A percentile compares a stretch with the other conserved stretches of the same genome.
Conservation (phyloP, 2,113 vertebrate genomes). For the Hypocryptadius cinnamomeus region DNA sequence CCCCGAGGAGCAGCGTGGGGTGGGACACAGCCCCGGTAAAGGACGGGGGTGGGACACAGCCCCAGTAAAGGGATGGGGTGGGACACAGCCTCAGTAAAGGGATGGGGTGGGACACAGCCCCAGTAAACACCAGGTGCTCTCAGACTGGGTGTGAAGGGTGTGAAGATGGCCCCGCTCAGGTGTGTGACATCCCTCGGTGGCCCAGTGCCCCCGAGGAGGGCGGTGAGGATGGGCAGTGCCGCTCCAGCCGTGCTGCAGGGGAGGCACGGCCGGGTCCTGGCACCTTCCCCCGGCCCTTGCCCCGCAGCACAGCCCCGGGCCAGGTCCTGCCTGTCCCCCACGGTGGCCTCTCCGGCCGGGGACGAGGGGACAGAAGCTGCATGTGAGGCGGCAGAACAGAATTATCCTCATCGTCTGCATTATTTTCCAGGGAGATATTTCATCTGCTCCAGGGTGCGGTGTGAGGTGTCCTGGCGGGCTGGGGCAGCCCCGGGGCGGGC, state of each 20-base stretch:
- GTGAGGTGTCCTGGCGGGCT: rapidly evolving
- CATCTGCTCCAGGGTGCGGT: neutral
- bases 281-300: neutral
- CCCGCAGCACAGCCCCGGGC: rapidly evolving
- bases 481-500: neutral
- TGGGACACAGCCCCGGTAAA: too few relatives aligned
- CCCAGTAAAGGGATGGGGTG: too few relatives aligned
- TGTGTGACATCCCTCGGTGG: rapidly evolving
- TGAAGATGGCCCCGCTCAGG: neutral
- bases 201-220: neutral
- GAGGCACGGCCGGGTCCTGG: rapidly evolving
- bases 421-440: neutral
- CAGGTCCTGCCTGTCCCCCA: neutral
- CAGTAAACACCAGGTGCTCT: too few relatives aligned
- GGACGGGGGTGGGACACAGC: too few relatives aligned
- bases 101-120: too few relatives aligned
- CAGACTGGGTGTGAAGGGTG: too few relatives aligned
- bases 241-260: rapidly evolving
- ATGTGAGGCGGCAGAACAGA: rapidly evolving
- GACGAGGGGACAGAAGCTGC: neutral
- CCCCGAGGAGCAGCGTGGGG: too few relatives aligned
- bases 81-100: too few relatives aligned
- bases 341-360: rapidly evolving
- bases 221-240: neutral
- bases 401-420: neutral